phyloP scores from a whole-genome alignment of 2,888 invertebrate species.

The Lasioglossum zephyrum region DNA sequence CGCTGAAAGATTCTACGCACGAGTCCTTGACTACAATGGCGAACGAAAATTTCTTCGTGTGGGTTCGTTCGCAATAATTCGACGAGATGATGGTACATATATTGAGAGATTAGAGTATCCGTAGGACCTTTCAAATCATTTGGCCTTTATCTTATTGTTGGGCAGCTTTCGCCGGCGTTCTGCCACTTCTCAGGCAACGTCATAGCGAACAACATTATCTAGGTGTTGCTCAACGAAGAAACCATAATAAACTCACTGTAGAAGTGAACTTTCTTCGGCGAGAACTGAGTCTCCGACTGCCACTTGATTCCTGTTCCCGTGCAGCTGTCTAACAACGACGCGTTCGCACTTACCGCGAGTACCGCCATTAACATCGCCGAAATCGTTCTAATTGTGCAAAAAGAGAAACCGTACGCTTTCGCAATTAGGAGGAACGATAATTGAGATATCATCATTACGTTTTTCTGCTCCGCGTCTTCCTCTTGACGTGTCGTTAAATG shows the following conservation, averaged over 20 bases:
- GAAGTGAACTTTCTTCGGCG: conserved; percentile 9
- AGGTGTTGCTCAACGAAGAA: conserved; percentile 28
- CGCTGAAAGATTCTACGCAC: background rate
- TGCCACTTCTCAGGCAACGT: conserved; percentile 23
- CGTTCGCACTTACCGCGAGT: background rate
- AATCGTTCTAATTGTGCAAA: background rate
- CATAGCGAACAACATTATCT: conserved; percentile 30
- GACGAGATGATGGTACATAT: background rate
- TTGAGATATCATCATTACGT: background rate
- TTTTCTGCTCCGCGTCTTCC: background rate
- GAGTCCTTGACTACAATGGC: background rate
- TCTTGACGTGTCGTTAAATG: background rate
- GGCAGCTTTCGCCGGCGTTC: conserved; percentile 45
- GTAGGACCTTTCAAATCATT: conserved; percentile 21
- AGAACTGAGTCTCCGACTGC: background rate
- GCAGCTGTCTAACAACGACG: background rate
- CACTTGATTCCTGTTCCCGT: background rate
- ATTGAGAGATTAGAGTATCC: background rate
- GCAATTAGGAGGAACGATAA: background rate
- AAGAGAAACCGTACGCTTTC: background rate
- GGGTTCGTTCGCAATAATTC: background rate
- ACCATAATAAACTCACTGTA: background rate
- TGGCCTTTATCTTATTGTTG: conserved; percentile 50
- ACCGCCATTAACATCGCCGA: background rate
- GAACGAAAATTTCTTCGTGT: background rate